Percentiles rank a stretch among this genome's conserved stretches.
Conservation (phyloP, 2,113 vertebrate species). For the Dipodomys ordii region DNA sequence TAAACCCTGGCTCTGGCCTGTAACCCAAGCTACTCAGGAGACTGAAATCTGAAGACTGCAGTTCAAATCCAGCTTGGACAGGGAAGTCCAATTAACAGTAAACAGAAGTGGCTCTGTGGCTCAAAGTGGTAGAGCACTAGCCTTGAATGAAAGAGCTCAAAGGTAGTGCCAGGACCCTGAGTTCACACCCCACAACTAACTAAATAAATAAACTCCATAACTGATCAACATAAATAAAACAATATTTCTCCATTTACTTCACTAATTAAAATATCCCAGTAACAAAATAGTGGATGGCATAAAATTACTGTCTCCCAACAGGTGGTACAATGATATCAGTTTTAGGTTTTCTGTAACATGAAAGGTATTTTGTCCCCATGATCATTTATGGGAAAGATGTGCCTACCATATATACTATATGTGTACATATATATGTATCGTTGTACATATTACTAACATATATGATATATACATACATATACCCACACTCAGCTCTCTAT, state of each 20-base stretch:
- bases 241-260: background rate
- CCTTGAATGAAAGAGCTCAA: too few species aligned
- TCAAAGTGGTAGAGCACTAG: too few species aligned
- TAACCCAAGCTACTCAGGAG: too few species aligned
- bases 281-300: background rate
- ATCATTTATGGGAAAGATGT: background rate
- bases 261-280: background rate
- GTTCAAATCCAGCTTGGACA: too few species aligned
- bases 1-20: too few species aligned
- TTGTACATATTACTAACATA: background rate
- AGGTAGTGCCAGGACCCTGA: too few species aligned
- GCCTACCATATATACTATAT: background rate
- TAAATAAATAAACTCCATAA: background rate
- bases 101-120: too few species aligned
- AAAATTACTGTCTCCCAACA: background rate
- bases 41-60: too few species aligned
- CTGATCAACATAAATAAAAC: background rate
- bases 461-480: background rate
- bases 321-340: background rate
- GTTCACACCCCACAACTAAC: too few species aligned
- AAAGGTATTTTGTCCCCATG: background rate
- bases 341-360: conserved; percentile 11
- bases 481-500: background rate
- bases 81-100: too few species aligned
- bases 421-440: background rate